phyloP scores from a whole-genome alignment of 2,888 invertebrate genomes.

The Agrilus mali region DNA sequence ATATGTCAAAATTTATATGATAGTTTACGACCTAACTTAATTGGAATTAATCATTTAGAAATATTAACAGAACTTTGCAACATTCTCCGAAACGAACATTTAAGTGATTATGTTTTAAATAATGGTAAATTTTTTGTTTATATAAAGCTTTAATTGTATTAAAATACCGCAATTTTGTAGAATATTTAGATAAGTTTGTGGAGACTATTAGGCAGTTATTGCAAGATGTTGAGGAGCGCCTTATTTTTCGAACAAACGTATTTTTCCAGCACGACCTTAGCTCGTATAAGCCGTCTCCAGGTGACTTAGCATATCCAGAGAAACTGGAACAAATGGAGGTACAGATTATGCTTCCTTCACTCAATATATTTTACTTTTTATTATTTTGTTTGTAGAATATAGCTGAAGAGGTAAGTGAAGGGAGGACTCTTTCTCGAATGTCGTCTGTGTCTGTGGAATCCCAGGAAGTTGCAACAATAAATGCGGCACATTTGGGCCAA shows the following conservation, averaged over 20 bases:
- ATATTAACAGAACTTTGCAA: constrained; percentile 93
- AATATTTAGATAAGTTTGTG: constrained; percentile 47
- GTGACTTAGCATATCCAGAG: constrained; percentile 96
- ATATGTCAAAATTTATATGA: constrained; percentile 86
- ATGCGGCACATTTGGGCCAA: constrained; percentile 30
- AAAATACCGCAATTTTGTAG: constrained; percentile 8
- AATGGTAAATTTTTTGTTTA: constrained; percentile 38
- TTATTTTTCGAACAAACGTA: constrained; percentile 90
- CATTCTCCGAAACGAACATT: constrained; percentile 80
- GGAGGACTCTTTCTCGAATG: constrained; percentile 52
- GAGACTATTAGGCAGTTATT: constrained; percentile 67
- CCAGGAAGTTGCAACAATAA: constrained; percentile 58
- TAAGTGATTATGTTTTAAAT: constrained; percentile 78
- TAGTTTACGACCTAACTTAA: constrained; percentile 80
- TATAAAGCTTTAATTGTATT: not conserved
- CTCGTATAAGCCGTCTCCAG: constrained; percentile 77
- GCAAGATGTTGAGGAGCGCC: constrained; percentile 90
- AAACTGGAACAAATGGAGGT: constrained; percentile 97
- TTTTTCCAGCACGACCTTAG: constrained; percentile 88
- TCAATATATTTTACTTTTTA: not conserved
- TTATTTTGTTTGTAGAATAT: constrained; percentile 19
- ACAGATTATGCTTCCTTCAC: constrained; percentile 2
- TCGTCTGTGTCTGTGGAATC: constrained; percentile 59
- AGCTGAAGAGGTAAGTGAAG: constrained; percentile 26
- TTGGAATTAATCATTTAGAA: constrained; percentile 94